phyloP scores from a whole-genome alignment of 1,140 invertebrate genomes.

The Dendrolimus kikuchii region DNA sequence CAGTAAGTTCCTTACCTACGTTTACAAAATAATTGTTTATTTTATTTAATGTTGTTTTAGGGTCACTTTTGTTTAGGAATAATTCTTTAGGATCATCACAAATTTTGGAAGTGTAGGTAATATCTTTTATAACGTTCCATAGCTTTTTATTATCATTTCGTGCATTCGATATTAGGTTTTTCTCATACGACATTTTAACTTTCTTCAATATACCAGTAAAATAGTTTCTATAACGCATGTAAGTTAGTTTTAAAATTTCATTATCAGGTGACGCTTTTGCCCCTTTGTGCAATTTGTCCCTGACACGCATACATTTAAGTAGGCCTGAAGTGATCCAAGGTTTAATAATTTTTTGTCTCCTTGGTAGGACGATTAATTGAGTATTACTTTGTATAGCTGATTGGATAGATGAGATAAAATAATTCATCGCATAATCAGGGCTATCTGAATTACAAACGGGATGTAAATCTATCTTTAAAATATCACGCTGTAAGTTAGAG shows the following conservation, averaged over 20 bases:
- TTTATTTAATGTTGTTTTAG: not conserved
- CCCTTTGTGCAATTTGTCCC: not conserved
- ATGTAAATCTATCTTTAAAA: not conserved
- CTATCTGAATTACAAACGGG: not conserved
- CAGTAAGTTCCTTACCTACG: no score
- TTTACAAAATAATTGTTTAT: slow-evolving; percentile 2
- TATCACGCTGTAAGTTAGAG: not conserved
- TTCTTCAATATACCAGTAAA: not conserved
- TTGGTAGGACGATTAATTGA: not conserved
- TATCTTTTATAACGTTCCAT: slow-evolving; percentile 5
- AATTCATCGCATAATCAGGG: not conserved
- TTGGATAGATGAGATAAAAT: not conserved
- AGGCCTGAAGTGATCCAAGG: not conserved
- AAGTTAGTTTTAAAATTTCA: slow-evolving; percentile 1
- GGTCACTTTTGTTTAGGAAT: not conserved
- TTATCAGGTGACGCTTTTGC: not conserved
- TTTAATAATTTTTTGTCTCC: slow-evolving; percentile 1
- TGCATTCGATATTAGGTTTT: not conserved
- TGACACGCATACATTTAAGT: not conserved
- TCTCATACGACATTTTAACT: slow-evolving; percentile 4
- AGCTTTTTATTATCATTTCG: slow-evolving; percentile 4
- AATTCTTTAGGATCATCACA: not conserved
- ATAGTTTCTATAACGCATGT: slow-evolving; percentile 2
- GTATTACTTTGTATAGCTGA: not conserved
- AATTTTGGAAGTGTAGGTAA: slow-evolving; percentile 1